These are phyloP conservation scores for Portevinia maculata DNA, from an alignment of 2,888 invertebrate species.

Conservation along the genomic window DNA sequence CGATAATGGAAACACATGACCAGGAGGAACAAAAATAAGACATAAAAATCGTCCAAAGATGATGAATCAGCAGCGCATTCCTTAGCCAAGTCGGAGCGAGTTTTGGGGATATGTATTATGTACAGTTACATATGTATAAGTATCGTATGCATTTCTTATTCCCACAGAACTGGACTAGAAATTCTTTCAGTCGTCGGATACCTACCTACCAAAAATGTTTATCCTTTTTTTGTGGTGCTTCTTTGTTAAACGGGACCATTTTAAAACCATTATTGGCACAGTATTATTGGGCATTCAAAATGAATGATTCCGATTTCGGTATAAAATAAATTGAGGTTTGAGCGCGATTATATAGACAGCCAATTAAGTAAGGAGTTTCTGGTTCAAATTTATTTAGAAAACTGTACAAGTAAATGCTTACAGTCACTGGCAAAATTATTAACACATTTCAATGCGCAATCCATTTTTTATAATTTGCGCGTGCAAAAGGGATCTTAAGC, in stretches of 20 bases:
- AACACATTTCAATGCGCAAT: no score
- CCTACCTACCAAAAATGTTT: slow-evolving; percentile 12
- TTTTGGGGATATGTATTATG: slow-evolving; percentile 47
- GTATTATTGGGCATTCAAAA: slow-evolving; percentile 39
- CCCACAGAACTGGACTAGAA: slow-evolving; percentile 50
- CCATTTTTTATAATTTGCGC: no score
- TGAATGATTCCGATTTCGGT: slow-evolving; percentile 24
- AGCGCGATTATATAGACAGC: slow-evolving; percentile 5
- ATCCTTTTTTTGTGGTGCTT: slow-evolving; percentile 7
- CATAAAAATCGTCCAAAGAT: slow-evolving; percentile 64
- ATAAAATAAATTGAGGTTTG: slow-evolving; percentile 13
- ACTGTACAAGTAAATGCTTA: background rate
- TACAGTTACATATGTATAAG: no score
- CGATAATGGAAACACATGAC: slow-evolving; percentile 31
- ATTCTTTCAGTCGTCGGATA: slow-evolving; percentile 40
- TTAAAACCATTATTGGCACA: slow-evolving; percentile 57
- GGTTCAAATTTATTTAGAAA: background rate
- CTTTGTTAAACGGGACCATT: slow-evolving; percentile 55
- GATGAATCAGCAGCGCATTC: slow-evolving; percentile 69
- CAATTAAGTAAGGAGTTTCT: background rate
- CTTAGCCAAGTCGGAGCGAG: slow-evolving; percentile 48
- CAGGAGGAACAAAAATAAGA: slow-evolving; percentile 59
- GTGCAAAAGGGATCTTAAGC: no score
- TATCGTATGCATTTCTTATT: slow-evolving; percentile 49
- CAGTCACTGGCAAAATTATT: no score